A percentile compares a stretch with the other conserved stretches of the same genome.
Evolutionary conservation across 2,113 vertebrate genomes (phyloP).

Genomic region (Ascaphus truei): DNA sequence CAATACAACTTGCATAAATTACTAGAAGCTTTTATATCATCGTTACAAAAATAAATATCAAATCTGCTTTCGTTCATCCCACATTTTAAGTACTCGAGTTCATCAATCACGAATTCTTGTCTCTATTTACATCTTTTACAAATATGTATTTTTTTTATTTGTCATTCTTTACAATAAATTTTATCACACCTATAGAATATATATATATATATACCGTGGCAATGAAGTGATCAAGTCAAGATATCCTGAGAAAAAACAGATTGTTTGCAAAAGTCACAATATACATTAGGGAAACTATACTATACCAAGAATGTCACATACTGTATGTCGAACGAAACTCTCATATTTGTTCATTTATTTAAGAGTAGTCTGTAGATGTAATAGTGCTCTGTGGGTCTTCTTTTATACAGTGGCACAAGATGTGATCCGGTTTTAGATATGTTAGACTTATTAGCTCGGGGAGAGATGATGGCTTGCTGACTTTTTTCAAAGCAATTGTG

Average conservation of each 20-base stretch:
- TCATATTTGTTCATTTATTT: conserved; percentile 52
- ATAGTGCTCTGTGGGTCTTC: conserved; percentile 71
- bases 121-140: conserved; percentile 81
- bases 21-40: conserved; percentile 87
- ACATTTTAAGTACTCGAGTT: conserved; percentile 90
- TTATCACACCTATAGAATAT: conserved; percentile 81
- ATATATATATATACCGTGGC: conserved; percentile 87
- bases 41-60: conserved; percentile 99
- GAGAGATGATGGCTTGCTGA: conserved; percentile 75
- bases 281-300: conserved; percentile 77
- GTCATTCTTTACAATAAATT: conserved; percentile 63
- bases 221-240: conserved; percentile 85
- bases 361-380: conserved; percentile 56
- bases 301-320: conserved; percentile 75
- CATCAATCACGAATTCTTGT: conserved; percentile 74
- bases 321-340: conserved; percentile 62
- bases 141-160: conserved; percentile 64
- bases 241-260: conserved; percentile 94
- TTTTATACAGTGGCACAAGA: conserved; percentile 79
- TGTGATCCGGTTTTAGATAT: conserved; percentile 70
- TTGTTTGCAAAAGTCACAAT: conserved; percentile 81
- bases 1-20: conserved; percentile 99
- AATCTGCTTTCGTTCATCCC: conserved; percentile 79
- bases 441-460: conserved; percentile 68
- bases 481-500: conserved; percentile 97